These are phyloP conservation scores for Heterodera schachtii DNA, from an alignment of 1,140 invertebrate species.

Conservation along the genomic window DNA sequence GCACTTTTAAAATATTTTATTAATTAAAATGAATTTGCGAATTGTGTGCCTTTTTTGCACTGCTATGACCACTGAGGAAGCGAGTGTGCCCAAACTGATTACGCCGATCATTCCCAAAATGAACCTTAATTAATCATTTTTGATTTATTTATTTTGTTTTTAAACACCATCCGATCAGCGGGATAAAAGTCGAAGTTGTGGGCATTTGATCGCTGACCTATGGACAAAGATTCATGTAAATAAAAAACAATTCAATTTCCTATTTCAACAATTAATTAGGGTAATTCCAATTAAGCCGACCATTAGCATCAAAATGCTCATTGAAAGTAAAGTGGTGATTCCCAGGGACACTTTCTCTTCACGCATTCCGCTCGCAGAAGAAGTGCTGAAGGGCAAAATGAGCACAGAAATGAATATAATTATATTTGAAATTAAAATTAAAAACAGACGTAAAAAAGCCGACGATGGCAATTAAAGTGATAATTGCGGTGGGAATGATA, in stretches of 20 bases:
- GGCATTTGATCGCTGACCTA: conserved; percentile 63
- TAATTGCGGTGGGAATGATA: conserved; percentile 64
- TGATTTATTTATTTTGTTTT: neutral
- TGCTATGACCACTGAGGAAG: conserved; percentile 61
- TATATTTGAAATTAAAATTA: conserved; percentile 12
- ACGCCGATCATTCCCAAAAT: conserved; percentile 64
- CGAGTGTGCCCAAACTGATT: conserved; percentile 60
- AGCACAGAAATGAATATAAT: neutral
- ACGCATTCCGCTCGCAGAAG: conserved; percentile 62
- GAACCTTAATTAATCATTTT: conserved; percentile 56
- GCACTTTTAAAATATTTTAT: neutral
- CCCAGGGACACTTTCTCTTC: conserved; percentile 62
- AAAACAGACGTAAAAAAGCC: conserved; percentile 58
- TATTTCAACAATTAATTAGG: too few relatives aligned
- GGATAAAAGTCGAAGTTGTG: conserved; percentile 61
- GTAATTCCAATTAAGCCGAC: neutral
- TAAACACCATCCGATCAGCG: conserved; percentile 50
- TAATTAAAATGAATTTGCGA: too few relatives aligned
- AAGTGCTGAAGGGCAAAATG: conserved; percentile 47
- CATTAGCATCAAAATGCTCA: conserved; percentile 65
- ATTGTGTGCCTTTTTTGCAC: conserved; percentile 52
- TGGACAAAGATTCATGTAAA: too few relatives aligned
- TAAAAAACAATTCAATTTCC: too few relatives aligned
- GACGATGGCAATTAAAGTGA: conserved; percentile 64
- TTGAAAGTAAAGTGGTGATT: conserved; percentile 60